phyloP scores from a whole-genome alignment of 2,888 invertebrate species.

The Tethea ocularis region DNA sequence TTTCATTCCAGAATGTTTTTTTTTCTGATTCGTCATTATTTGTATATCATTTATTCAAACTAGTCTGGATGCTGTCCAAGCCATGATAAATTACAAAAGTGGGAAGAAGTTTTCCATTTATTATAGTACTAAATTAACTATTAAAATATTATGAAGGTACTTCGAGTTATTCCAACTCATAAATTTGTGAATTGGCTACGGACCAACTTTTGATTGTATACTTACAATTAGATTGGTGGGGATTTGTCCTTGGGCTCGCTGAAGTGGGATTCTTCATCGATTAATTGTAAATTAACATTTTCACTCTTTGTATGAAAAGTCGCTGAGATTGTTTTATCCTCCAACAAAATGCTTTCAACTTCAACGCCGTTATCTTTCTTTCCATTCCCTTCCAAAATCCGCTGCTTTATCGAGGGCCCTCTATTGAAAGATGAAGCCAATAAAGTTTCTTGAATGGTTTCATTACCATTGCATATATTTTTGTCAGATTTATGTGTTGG shows the following conservation, averaged over 20 bases:
- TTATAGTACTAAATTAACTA: background rate
- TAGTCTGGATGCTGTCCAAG: background rate
- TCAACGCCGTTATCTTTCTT: conserved; percentile 82
- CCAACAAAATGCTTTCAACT: conserved; percentile 82
- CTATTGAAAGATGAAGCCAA: conserved; percentile 84
- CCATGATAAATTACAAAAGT: background rate
- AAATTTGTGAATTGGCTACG: conserved; percentile 1
- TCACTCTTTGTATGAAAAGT: conserved; percentile 67
- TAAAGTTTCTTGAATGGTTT: conserved; percentile 88
- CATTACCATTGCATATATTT: conserved; percentile 88
- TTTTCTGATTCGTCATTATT: background rate
- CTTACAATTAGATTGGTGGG: conserved; percentile 61
- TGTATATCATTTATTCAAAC: background rate
- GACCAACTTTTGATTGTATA: conserved; percentile 24
- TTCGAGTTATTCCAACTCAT: background rate
- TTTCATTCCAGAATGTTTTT: background rate
- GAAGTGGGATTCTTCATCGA: conserved; percentile 71
- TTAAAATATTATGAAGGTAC: conserved; percentile 1
- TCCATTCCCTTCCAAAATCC: conserved; percentile 58
- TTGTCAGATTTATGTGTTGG: conserved; percentile 85
- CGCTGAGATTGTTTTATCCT: conserved; percentile 68
- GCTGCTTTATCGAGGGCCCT: conserved; percentile 74
- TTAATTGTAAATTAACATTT: conserved; percentile 69
- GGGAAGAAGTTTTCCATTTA: background rate
- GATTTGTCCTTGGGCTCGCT: conserved; percentile 61